These are phyloP conservation scores for Dicrostonyx torquatus DNA, from an alignment of 2,797 vertebrate species.

Conservation along the genomic window DNA sequence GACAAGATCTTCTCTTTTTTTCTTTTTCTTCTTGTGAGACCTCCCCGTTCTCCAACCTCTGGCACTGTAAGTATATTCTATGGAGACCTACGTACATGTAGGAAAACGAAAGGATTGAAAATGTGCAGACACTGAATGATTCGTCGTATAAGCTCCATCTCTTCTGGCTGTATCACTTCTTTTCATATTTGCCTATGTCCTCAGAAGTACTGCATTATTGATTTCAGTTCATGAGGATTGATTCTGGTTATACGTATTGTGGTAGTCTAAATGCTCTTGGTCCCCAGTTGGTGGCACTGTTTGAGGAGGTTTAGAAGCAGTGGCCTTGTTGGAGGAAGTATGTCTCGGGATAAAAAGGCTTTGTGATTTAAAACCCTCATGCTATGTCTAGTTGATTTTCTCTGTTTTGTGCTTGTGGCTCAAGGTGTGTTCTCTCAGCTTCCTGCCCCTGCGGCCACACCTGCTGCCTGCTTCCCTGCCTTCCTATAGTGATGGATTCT, in stretches of 20 bases:
- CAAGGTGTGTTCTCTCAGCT: background rate
- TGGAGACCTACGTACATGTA: background rate
- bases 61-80: background rate
- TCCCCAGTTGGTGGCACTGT: background rate
- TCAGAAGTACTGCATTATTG: background rate
- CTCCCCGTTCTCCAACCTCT: background rate
- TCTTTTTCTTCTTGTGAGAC: background rate
- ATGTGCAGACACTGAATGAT: background rate
- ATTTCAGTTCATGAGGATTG: background rate
- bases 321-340: background rate
- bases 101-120: background rate
- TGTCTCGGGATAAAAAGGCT: background rate
- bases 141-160: background rate
- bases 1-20: background rate
- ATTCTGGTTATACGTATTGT: background rate
- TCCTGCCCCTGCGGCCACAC: too few relatives aligned
- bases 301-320: background rate
- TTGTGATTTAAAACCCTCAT: background rate
- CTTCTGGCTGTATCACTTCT: background rate
- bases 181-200: background rate
- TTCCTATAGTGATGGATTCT: background rate
- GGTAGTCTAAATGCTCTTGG: background rate
- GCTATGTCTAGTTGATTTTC: background rate
- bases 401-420: background rate
- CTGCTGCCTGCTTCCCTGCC: too few relatives aligned